Evolutionary conservation across 2,888 invertebrate genomes (phyloP).

Genomic region (Aphidoletes aphidimyza): DNA sequence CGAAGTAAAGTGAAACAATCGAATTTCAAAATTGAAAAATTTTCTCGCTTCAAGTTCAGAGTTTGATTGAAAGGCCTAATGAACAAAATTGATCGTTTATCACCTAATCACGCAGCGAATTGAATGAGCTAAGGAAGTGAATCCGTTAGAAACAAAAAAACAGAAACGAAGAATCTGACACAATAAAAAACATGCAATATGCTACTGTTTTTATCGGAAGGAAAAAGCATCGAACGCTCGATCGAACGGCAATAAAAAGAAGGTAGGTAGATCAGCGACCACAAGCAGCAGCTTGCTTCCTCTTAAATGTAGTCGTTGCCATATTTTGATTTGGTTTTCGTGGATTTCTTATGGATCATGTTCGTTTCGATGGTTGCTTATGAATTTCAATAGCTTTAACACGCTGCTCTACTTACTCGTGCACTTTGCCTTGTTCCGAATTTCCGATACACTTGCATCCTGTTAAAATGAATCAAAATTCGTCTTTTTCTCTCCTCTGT

Average conservation of each 20-base stretch:
- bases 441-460: conserved; percentile 43
- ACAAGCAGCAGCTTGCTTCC: conserved; percentile 23
- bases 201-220: conserved; percentile 26
- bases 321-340: conserved; percentile 33
- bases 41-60: not conserved
- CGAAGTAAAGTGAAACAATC: not conserved
- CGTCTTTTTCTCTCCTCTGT: not conserved
- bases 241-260: not conserved
- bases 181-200: conserved; percentile 22
- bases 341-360: not conserved
- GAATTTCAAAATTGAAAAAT: not conserved
- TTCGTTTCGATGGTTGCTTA: not conserved
- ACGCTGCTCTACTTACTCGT: not conserved
- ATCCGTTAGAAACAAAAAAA: conserved; percentile 30
- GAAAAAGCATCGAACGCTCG: not conserved
- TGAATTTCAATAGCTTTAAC: conserved; percentile 16
- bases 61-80: not conserved
- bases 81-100: conserved; percentile 44
- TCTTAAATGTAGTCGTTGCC: too few relatives aligned
- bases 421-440: conserved; percentile 43
- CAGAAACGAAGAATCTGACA: conserved; percentile 34
- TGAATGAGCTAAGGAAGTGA: conserved; percentile 11
- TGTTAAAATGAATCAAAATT: conserved; percentile 9
- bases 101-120: not conserved
- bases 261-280: not conserved